Evolutionary conservation across 1,140 invertebrate genomes (phyloP).

Genomic region (Heliothis subflexa): DNA sequence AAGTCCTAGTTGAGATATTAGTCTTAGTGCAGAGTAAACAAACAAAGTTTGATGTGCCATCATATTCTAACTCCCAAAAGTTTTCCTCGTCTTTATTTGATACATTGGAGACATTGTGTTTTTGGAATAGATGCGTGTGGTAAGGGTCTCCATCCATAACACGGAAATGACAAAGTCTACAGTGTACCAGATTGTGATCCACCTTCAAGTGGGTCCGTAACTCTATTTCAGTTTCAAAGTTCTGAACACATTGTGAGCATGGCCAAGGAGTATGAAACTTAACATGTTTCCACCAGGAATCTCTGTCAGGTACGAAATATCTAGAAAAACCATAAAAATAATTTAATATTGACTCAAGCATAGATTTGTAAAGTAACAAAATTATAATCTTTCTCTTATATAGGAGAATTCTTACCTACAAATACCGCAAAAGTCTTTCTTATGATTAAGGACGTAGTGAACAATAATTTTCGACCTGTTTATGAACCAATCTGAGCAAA

Average conservation of each 20-base stretch:
- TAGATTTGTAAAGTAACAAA: too few relatives aligned
- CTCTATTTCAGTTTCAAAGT: slow-evolving; percentile 67
- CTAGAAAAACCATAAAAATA: slow-evolving; percentile 60
- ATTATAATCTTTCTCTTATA: too few relatives aligned
- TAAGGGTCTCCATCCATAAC: slow-evolving; percentile 75
- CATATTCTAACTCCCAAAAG: slow-evolving; percentile 74
- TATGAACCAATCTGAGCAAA: slow-evolving; percentile 83
- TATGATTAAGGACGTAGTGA: slow-evolving; percentile 82
- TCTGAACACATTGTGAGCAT: slow-evolving; percentile 80
- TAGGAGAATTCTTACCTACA: slow-evolving; percentile 71
- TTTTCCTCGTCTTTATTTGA: slow-evolving; percentile 66
- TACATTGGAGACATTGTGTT: slow-evolving; percentile 76
- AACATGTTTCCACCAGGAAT: slow-evolving; percentile 70
- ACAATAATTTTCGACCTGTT: slow-evolving; percentile 80
- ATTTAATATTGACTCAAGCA: background rate
- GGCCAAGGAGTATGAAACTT: slow-evolving; percentile 80
- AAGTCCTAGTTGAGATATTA: slow-evolving; percentile 64
- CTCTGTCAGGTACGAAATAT: slow-evolving; percentile 78
- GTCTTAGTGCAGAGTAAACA: slow-evolving; percentile 77
- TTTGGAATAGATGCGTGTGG: slow-evolving; percentile 76
- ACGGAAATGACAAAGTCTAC: slow-evolving; percentile 80
- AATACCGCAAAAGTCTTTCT: slow-evolving; percentile 84
- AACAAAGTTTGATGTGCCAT: slow-evolving; percentile 66
- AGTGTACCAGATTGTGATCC: slow-evolving; percentile 79
- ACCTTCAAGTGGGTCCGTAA: slow-evolving; percentile 71